Evolutionary conservation across 1,140 invertebrate genomes (phyloP).

Genomic region (Cyclina sinensis): DNA sequence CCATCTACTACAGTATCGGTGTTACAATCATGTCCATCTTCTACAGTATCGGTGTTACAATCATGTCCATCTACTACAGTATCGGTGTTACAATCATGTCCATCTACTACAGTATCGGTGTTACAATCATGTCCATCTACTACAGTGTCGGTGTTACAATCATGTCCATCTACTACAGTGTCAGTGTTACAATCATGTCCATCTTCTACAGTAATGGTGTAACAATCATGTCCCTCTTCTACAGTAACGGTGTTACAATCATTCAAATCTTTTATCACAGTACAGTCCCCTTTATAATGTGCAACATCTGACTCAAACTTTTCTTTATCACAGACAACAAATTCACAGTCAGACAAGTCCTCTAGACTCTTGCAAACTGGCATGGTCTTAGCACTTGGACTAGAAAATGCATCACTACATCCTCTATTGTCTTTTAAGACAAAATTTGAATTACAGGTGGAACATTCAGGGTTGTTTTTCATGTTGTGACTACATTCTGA

Average conservation of each 20-base stretch:
- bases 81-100: neutral
- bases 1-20: neutral
- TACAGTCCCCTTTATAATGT: neutral
- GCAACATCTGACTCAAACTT: neutral
- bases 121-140: neutral
- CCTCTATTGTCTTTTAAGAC: neutral
- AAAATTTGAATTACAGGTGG: neutral
- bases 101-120: neutral
- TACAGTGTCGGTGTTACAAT: neutral
- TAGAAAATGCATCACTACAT: neutral
- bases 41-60: neutral
- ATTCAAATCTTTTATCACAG: neutral
- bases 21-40: too few relatives aligned
- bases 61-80: neutral
- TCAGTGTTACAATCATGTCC: neutral
- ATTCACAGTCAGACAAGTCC: conserved; percentile 28
- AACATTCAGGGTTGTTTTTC: neutral
- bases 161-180: neutral
- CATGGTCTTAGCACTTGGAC: neutral
- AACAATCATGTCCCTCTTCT: too few relatives aligned
- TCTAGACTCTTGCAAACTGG: conserved; percentile 33
- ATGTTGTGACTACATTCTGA: neutral
- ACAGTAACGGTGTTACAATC: neutral
- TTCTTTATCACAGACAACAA: conserved; percentile 35
- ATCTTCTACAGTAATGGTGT: neutral